Evolutionary conservation across 2,888 invertebrate species (phyloP).

Genomic region (Cynaeus angustus): DNA sequence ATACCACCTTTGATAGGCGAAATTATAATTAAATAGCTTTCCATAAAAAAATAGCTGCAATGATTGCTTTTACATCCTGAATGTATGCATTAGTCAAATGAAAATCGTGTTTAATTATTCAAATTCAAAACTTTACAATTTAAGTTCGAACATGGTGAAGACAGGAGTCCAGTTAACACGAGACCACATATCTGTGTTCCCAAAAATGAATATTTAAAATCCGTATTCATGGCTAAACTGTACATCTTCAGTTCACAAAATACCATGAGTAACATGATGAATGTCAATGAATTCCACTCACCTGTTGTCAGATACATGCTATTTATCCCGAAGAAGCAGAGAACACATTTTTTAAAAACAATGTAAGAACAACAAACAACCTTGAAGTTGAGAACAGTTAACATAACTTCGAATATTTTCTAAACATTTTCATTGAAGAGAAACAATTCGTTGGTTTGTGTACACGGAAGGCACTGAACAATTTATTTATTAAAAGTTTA

Average conservation of each 20-base stretch:
- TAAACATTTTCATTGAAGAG: slow-evolving; percentile 16
- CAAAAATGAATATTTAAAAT: slow-evolving; percentile 3
- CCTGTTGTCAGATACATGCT: slow-evolving; percentile 57
- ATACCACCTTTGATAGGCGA: too few relatives aligned
- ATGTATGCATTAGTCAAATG: neutral
- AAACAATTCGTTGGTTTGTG: neutral
- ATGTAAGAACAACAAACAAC: slow-evolving; percentile 57
- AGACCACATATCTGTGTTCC: too few relatives aligned
- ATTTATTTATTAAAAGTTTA: slow-evolving; percentile 12
- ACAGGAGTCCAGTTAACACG: neutral
- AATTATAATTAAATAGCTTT: neutral
- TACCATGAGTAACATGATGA: slow-evolving; percentile 5
- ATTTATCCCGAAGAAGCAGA: slow-evolving; percentile 54
- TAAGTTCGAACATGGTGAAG: neutral
- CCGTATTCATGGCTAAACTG: neutral
- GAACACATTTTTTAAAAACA: slow-evolving; percentile 57
- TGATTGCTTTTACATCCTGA: slow-evolving; percentile 4
- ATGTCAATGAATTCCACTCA: slow-evolving; percentile 46
- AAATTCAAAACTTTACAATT: neutral
- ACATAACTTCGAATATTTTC: slow-evolving; percentile 40
- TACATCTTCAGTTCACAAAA: slow-evolving; percentile 6
- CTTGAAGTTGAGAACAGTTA: slow-evolving; percentile 56
- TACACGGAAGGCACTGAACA: neutral
- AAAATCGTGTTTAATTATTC: slow-evolving; percentile 3
- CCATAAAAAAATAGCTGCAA: neutral